Evolutionary conservation across 2,797 vertebrate genomes (phyloP).

Genomic region (Girardinus metallicus): DNA sequence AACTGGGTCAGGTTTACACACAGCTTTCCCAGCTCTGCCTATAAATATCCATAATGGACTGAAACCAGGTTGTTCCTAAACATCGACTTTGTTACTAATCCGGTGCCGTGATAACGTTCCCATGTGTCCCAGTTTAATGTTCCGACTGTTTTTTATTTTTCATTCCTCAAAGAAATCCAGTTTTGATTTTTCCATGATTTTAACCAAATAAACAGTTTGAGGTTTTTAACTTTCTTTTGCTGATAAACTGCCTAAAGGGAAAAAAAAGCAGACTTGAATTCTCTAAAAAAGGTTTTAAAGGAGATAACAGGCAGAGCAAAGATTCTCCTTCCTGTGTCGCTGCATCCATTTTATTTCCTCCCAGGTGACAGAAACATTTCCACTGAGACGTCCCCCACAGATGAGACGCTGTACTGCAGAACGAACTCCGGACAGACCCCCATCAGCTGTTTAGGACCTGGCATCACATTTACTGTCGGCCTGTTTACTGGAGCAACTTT

Average conservation of each 20-base stretch:
- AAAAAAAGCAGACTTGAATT: not conserved
- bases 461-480: not conserved
- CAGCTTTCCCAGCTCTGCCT: not conserved
- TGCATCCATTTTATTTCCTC: slow-evolving; percentile 11
- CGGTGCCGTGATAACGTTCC: not conserved
- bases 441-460: slow-evolving; percentile 7
- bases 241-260: no score
- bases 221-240: not conserved
- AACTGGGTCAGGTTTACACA: not conserved
- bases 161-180: not conserved
- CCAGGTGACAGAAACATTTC: slow-evolving; percentile 15
- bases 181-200: not conserved
- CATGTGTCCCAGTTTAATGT: not conserved
- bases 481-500: not conserved
- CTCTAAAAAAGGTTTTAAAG: not conserved
- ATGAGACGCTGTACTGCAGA: not conserved
- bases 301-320: not conserved
- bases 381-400: not conserved
- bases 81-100: not conserved
- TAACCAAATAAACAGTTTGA: not conserved
- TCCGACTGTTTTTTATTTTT: not conserved
- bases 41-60: not conserved
- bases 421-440: slow-evolving; percentile 20
- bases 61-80: not conserved
- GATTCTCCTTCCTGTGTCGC: not conserved